phyloP scores from a whole-genome alignment of 2,888 invertebrate genomes.

The Limenitis camilla region DNA sequence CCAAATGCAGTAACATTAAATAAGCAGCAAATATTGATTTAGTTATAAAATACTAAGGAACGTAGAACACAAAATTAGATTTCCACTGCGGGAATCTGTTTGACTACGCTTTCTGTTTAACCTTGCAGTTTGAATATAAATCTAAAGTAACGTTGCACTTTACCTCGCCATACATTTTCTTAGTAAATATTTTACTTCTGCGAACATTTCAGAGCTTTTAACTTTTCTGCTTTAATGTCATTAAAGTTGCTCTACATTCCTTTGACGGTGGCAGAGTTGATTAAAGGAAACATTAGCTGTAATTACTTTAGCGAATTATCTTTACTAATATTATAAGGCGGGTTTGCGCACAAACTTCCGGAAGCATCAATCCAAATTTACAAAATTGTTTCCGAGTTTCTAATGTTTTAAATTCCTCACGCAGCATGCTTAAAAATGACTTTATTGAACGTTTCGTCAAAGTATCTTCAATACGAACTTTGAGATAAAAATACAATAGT shows the following conservation, averaged over 20 bases:
- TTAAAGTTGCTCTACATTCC: not conserved
- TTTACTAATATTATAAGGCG: too few species aligned
- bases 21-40: too few species aligned
- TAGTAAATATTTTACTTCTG: not conserved
- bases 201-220: not conserved
- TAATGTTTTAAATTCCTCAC: too few species aligned
- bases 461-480: too few species aligned
- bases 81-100: constrained; percentile 5
- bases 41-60: not conserved
- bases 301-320: not conserved
- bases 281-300: not conserved
- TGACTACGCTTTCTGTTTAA: not conserved
- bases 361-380: too few species aligned
- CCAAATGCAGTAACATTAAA: too few species aligned
- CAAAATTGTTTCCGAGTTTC: too few species aligned
- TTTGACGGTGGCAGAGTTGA: not conserved
- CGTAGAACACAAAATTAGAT: constrained; percentile 3
- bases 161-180: not conserved
- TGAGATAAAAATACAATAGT: too few species aligned
- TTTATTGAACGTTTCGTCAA: too few species aligned
- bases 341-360: too few species aligned
- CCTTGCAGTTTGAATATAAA: constrained; percentile 1
- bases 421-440: too few species aligned
- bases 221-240: not conserved
- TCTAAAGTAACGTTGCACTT: not conserved